Evolutionary conservation across 2,888 invertebrate genomes (phyloP), one percentile per base, ranked within the genome.

Genomic region (Lithophane ornitopus): DNA sequence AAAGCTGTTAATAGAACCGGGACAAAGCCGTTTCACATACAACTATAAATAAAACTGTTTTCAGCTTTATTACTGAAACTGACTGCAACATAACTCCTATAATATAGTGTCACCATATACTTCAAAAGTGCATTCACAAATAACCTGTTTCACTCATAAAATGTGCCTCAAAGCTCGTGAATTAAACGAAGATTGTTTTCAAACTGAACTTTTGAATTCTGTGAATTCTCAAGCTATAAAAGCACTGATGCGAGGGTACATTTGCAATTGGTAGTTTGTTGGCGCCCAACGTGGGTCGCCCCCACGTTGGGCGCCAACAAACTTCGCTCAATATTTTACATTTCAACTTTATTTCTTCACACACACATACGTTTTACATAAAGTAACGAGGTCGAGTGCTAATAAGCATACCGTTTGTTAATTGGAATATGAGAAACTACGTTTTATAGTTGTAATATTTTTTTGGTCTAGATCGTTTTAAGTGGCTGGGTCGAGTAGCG

Each of bases 231-330:
- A 85, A 88, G 91, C 89, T 84, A 90, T 94, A 93, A 93, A 94
- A 84, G 89, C 92, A 88, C 85, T 91, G 92, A 92, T 90, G 92
- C 90, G 91, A 87, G 87, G 85, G 79, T 87, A 89, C 91, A 92
- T 93, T 93, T 92, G 90, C 90, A 88, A 91, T 91, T 90, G 90
- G 81, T 85, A 82, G 82, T 82, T 6, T 34, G 34, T 34, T 34
- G 80, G 75, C 67, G 90, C 75, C 87, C 90, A 90, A 85, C 82
- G 89, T 84, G 88, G 90, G 90, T 91, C 90, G 94, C 93, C 94
- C n/a, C n/a, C n/a, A n/a, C n/a, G 89, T 84, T 88, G 90, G 90
- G 91, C 90, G 94, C 93, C 94, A 93, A 89, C 87, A 90, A 93
- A 94, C 88, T 92, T 92, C 83, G 72, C 77, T 81, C 79, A 81